These are phyloP conservation scores for Diarsia mendica DNA, from an alignment of 2,888 invertebrate species.

Conservation along the genomic window DNA sequence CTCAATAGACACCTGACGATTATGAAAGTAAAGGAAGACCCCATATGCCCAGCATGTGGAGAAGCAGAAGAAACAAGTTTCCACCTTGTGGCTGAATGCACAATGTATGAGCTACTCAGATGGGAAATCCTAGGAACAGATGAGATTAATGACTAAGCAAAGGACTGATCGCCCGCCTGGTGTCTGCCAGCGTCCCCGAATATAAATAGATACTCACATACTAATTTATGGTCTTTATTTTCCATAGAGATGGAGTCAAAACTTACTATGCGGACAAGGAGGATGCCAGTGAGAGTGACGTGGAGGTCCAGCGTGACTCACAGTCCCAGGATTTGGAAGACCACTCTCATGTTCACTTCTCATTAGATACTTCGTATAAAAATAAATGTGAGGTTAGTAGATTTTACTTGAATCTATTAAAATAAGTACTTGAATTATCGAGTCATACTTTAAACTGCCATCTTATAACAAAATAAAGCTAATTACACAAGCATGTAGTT, in stretches of 20 bases:
- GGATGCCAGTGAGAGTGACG: conserved; percentile 85
- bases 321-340: conserved; percentile 83
- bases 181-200: no score
- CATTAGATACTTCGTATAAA: conserved; percentile 85
- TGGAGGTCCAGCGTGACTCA: conserved; percentile 77
- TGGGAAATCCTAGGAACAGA: no score
- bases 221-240: neutral
- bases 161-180: no score
- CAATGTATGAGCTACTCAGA: no score
- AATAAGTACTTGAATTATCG: neutral
- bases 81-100: no score
- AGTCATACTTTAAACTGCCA: neutral
- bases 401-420: neutral
- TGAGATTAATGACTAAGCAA: no score
- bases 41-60: no score
- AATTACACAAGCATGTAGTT: neutral
- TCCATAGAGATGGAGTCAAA: conserved; percentile 80
- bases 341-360: conserved; percentile 88
- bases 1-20: no score
- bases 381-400: conserved; percentile 85
- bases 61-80: no score
- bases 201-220: no score
- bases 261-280: conserved; percentile 82
- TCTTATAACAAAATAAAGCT: neutral
- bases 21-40: no score